Evolutionary conservation across 1,140 invertebrate genomes (phyloP), one percentile per base, ranked within the genome.

Genomic region (Bombus cullumanus): DNA sequence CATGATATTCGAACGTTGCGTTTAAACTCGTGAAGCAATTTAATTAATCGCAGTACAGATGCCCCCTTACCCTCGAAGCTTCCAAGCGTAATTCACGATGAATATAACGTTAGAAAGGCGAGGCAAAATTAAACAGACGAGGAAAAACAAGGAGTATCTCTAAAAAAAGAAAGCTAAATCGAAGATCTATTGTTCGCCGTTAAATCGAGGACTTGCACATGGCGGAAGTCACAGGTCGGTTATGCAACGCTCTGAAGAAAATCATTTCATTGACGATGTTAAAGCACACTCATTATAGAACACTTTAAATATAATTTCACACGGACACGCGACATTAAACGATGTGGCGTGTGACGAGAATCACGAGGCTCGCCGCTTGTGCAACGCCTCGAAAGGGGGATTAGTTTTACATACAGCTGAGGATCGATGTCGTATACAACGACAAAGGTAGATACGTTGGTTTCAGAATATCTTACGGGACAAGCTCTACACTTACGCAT

Each of bases 271-370:
- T 68, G 76, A n/a, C 31, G 66, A 59, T 62, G 68, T 64, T 62
- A 59, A 80, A 71, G 39, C 57, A 47, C 15, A 64, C 85, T 82
- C 53, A 88, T 87, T 79, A 76, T 82, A 82, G 66, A 88, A 74
- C 62, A 75, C 68, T 71, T 86, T 78, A 83, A 86, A 83, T 76
- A 86, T 73, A 86, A 82, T 76, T 88, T 82, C 28, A 66, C 34
- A 43, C 72, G 47, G 47, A 53, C 47, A 53, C 18, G 47, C 47
- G 72, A 25, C 53, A 81, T 37, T 83, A 41, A 41, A 83, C 64
- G 53, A 53, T 18, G 37, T 57, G 66, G 75, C 75, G 43, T 37
- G 74, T 83, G 64, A 79, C 72, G 74, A 83, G 81, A 15, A 71
- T 85, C 84, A 80, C 78, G 79, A 74, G 69, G 59, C n/a, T 53